A percentile compares a stretch with the other conserved stretches of the same genome.
Evolutionary conservation across 2,113 vertebrate species (phyloP).

Genomic region (Antennarius striatus): DNA sequence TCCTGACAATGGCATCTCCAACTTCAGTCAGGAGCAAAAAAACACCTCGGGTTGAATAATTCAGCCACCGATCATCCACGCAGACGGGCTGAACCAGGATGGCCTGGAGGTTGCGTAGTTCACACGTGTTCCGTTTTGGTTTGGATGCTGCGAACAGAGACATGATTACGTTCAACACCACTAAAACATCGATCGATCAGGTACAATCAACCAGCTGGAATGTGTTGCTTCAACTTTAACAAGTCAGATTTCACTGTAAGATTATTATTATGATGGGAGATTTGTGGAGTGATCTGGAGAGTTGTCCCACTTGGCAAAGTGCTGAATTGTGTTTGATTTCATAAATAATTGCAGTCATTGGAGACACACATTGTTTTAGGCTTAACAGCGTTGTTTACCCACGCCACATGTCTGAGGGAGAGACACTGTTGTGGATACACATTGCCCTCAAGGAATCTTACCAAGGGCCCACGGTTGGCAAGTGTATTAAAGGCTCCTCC

Average conservation of each 20-base stretch:
- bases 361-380: constrained; percentile 82
- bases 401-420: constrained; percentile 80
- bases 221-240: not conserved
- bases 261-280: constrained; percentile 34
- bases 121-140: constrained; percentile 56
- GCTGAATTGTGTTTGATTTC: constrained; percentile 82
- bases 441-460: constrained; percentile 77
- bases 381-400: constrained; percentile 82
- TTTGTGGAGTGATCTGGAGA: constrained; percentile 69
- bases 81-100: constrained; percentile 48
- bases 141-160: constrained; percentile 14
- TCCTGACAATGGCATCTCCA: constrained; percentile 70
- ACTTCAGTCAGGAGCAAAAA: constrained; percentile 53
- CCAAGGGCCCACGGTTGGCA: constrained; percentile 73
- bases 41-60: constrained; percentile 75
- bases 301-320: constrained; percentile 76
- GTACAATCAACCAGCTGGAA: not conserved
- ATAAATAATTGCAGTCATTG: constrained; percentile 83
- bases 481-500: constrained; percentile 71
- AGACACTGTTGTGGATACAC: constrained; percentile 76
- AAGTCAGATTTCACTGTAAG: not conserved
- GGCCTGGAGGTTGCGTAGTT: constrained; percentile 38
- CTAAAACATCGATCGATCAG: constrained; percentile 2
- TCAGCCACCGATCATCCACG: constrained; percentile 57
- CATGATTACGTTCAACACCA: not conserved